Base-by-base conservation (phyloP, 1,140 invertebrate species). In the Drosophila serrata region DNA sequence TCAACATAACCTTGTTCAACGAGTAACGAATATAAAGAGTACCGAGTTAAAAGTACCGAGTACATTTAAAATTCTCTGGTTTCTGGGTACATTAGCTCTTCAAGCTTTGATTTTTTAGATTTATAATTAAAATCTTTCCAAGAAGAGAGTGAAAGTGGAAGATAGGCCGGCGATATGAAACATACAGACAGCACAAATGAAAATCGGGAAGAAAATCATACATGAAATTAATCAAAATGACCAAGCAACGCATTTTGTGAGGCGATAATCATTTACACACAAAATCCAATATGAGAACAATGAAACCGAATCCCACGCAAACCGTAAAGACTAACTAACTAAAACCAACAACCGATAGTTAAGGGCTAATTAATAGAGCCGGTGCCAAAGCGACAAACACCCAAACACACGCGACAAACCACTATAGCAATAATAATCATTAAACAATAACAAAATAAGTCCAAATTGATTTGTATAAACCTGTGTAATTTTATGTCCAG, bases 211-310 rank as follows among this genome's bases (percentile, higher is more conserved):
- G 49, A 68, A 81, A 75, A 75, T 8, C 29, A 33, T 8, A 15
- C 12, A 19, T 22, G 0, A 19, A 22, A 35, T 15, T 4, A 22
- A 15, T 15, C 11, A 4, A 55, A 37, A 37, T 24, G 51, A 55
- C 33, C 51, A 79, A 81, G 74, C 78, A 90, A 90, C 77, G 77
- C 84, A 90, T 81, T 81, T 72, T 60, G 31, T 48, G 78, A 75
- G 69, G 78, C 81, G 81, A 90, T 90, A 88, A 90, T 88, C 85
- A 88, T 81, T 85, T 88, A 90, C 85, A 85, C 55, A 53, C 62
- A 51, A 67, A 64, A 74, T 46, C 37, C 42, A 58, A 43, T 17
- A 42, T 33, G 31, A 57, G n/a, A 46, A 40, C 33, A 72, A 42
- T 24, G 64, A 39, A 67, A 56, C 45, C 43, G 59, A 70, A 60